Evolutionary conservation across 2,113 vertebrate genomes (phyloP).

Genomic region (Notothenia coriiceps): DNA sequence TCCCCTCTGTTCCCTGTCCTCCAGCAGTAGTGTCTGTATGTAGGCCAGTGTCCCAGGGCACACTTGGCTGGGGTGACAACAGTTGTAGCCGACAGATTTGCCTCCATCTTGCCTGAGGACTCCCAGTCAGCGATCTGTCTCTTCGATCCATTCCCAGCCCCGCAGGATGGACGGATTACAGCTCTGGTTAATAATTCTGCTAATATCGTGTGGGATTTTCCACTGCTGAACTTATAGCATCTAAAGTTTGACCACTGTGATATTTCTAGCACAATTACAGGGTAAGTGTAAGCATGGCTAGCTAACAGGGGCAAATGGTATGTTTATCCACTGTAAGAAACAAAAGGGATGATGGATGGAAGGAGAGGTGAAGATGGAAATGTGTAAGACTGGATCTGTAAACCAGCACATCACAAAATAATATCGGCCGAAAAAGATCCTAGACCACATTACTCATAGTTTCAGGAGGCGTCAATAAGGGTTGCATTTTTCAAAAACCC

Average conservation of each 20-base stretch:
- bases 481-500: too few relatives aligned
- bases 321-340: background rate
- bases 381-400: too few relatives aligned
- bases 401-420: background rate
- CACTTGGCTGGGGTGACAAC: conserved; percentile 84
- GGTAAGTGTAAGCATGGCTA: background rate
- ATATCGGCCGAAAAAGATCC: background rate
- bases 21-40: conserved; percentile 81
- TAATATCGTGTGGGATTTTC: conserved; percentile 19
- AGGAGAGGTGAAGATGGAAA: background rate
- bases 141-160: conserved; percentile 73
- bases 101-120: conserved; percentile 85
- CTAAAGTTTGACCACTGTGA: background rate
- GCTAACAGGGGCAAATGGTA: background rate
- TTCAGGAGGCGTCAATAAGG: too few relatives aligned
- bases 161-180: conserved; percentile 68
- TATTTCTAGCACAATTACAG: background rate
- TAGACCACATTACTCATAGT: too few relatives aligned
- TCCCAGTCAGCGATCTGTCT: conserved; percentile 79
- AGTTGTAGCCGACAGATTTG: conserved; percentile 88
- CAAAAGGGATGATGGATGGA: background rate
- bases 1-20: conserved; percentile 49
- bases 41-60: conserved; percentile 87
- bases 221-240: conserved; percentile 18
- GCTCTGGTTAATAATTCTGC: conserved; percentile 50